Conservation (phyloP, 1,140 invertebrate genomes). For the Oryzaephilus surinamensis region DNA sequence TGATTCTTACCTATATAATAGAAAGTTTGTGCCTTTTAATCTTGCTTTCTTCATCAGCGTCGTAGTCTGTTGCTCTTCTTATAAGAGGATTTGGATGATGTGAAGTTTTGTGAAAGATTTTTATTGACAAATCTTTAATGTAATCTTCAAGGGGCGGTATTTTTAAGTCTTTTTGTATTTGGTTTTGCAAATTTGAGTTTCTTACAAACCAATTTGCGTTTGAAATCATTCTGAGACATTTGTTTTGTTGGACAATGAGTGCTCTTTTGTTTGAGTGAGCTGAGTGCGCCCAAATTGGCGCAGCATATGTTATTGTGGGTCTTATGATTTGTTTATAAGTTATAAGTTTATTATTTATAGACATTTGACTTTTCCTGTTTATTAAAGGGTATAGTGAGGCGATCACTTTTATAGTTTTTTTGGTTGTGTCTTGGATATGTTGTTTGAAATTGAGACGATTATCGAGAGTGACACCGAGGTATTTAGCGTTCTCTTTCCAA, state of each 20-base stretch:
- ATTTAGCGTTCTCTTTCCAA: background rate
- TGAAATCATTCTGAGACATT: background rate
- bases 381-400: slow-evolving; percentile 1
- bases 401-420: background rate
- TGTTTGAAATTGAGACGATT: background rate
- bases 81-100: too few relatives aligned
- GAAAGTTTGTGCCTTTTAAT: too few relatives aligned
- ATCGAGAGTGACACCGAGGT: slow-evolving; percentile 6
- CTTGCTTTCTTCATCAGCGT: too few relatives aligned
- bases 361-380: background rate
- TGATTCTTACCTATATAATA: too few relatives aligned
- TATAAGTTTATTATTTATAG: background rate
- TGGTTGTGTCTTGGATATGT: slow-evolving; percentile 1
- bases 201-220: too few relatives aligned
- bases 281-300: background rate
- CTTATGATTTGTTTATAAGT: background rate
- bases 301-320: background rate
- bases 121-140: too few relatives aligned
- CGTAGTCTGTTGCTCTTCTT: too few relatives aligned
- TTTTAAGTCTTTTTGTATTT: too few relatives aligned
- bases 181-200: too few relatives aligned
- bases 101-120: too few relatives aligned
- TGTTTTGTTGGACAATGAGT: background rate
- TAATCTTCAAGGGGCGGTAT: too few relatives aligned
- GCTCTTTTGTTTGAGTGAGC: background rate